phyloP scores from a whole-genome alignment of 2,888 invertebrate species.

The Micoletzkya japonica region DNA sequence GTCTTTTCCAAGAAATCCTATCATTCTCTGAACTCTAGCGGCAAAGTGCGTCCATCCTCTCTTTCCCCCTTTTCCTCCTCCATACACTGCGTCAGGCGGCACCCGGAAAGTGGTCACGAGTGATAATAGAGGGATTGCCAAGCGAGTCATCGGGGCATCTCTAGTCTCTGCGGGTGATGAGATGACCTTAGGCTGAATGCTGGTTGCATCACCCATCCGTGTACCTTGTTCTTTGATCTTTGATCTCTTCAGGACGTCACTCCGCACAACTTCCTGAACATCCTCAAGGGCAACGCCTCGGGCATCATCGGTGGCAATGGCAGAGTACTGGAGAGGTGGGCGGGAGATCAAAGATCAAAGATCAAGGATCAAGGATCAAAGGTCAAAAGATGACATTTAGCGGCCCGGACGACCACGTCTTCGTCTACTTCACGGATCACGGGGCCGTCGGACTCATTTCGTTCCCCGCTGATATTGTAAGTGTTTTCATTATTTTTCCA shows the following conservation, averaged over 20 bases:
- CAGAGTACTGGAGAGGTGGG: slow-evolving; percentile 67
- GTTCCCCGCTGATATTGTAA: slow-evolving; percentile 68
- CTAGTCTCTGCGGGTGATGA: neutral
- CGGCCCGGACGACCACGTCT: slow-evolving; percentile 71
- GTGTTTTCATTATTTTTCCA: neutral
- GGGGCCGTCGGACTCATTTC: slow-evolving; percentile 71
- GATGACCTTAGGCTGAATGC: too few species aligned
- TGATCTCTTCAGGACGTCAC: slow-evolving; percentile 67
- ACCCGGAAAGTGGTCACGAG: too few species aligned
- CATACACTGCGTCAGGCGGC: too few species aligned
- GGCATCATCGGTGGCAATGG: slow-evolving; percentile 68
- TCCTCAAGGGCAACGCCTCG: slow-evolving; percentile 69
- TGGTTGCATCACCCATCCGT: neutral
- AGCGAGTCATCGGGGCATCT: too few species aligned
- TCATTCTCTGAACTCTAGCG: too few species aligned
- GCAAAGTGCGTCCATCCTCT: too few species aligned
- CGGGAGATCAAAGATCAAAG: neutral
- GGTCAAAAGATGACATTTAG: slow-evolving; percentile 61
- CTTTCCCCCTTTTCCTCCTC: too few species aligned
- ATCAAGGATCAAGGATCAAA: neutral
- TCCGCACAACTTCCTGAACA: slow-evolving; percentile 70
- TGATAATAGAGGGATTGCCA: too few species aligned
- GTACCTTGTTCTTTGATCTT: neutral
- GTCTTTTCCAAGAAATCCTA: too few species aligned
- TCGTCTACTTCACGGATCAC: slow-evolving; percentile 73